These are phyloP conservation scores for Timema cristinae DNA, from an alignment of 2,888 invertebrate genomes.

Conservation along the genomic window DNA sequence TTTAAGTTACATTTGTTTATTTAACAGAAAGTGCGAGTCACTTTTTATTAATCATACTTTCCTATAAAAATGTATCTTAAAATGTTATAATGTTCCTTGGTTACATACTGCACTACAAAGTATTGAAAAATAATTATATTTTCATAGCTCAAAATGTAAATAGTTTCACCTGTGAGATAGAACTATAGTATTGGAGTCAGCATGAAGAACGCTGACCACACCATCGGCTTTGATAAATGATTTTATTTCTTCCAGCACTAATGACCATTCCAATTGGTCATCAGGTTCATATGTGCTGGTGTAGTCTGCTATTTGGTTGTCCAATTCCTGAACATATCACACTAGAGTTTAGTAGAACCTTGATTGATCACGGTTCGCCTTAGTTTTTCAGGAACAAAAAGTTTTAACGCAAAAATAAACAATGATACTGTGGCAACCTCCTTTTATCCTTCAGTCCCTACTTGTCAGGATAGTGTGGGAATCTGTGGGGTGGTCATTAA, in stretches of 20 bases:
- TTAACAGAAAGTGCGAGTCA: too few species aligned
- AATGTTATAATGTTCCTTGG: too few species aligned
- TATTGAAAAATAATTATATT: too few species aligned
- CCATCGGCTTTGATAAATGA: constrained; percentile 92
- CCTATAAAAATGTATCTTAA: too few species aligned
- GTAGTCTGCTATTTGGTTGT: constrained; percentile 92
- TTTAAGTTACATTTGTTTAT: too few species aligned
- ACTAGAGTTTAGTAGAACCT: not conserved
- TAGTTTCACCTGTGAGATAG: constrained; percentile 71
- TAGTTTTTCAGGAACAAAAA: not conserved
- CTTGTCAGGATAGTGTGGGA: too few species aligned
- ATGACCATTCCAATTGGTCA: constrained; percentile 92
- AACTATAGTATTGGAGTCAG: constrained; percentile 77
- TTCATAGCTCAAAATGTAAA: too few species aligned
- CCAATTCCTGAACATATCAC: constrained; percentile 62
- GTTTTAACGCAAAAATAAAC: too few species aligned
- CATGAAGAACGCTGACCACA: constrained; percentile 80
- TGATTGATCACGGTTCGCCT: not conserved
- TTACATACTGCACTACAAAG: constrained; percentile 21
- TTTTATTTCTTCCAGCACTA: constrained; percentile 91
- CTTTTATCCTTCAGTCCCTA: not conserved
- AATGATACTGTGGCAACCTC: too few species aligned
- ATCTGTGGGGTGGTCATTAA: too few species aligned
- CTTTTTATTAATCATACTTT: too few species aligned
- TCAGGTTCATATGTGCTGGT: constrained; percentile 95